Evolutionary conservation across 2,797 vertebrate genomes (phyloP), one percentile per base, ranked within the genome.

Genomic region (Ceryle rudis): DNA sequence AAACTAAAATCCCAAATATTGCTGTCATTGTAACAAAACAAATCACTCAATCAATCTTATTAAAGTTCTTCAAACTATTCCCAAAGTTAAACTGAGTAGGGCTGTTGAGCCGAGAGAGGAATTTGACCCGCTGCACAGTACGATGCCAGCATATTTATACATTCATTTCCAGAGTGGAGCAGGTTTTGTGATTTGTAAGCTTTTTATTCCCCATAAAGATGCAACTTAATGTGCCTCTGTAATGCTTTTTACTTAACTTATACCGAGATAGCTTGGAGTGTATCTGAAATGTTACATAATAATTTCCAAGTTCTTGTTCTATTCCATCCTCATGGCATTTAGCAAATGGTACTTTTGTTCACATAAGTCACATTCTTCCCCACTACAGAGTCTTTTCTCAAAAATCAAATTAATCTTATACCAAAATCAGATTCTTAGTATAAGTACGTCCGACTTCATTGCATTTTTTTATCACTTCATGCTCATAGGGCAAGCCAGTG

Each of bases 361-460:
- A 95, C 78, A 89, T 65, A 35, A 96, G 81, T 92, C 95, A 93
- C 87, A 77, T 96, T 86, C 89, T 62, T 49, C 70, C 78, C 70
- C 64, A 28, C 52, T 42, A 44, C 31, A 4, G 82, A 82, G 78
- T 33, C 91, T 79, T 96, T 89, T 86, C 85, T 95, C 70, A 86
- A 89, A 96, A 96, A 91, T 90, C 78, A 94, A 94, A 95, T 96
- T 95, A 94, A 95, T 96, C 93, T 86, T 62, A 23, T 15, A 87
- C 26, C 86, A 88, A 95, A 93, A 95, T 92, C 91, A 79, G 85
- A 86, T 89, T 86, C 58, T 75, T 62, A 19, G 51, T 86, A 87
- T 28, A 82, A 96, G 95, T 67, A 57, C 85, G 88, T 82, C 90
- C 13, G 5, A 93, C 86, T 93, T 87, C 84, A 87, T 66, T 91